Percentiles rank a stretch among this genome's conserved stretches.
Evolutionary conservation across 1,140 invertebrate genomes (phyloP).

Genomic region (Nebria ingens): DNA sequence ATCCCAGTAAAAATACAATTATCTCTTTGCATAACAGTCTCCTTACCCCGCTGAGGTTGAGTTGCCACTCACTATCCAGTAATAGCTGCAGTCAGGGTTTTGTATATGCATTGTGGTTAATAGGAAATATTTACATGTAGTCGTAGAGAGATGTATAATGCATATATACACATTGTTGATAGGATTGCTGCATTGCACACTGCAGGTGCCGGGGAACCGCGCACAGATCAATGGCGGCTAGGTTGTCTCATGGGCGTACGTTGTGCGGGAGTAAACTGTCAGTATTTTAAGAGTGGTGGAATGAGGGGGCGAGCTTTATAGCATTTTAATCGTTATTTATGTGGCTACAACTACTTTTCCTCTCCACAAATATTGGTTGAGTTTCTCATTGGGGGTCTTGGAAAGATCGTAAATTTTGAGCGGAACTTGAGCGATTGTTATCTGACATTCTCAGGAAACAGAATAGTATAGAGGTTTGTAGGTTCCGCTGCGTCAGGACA

Average conservation of each 20-base stretch:
- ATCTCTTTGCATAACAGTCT: too few species aligned
- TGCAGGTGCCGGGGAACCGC: not conserved
- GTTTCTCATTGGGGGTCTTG: not conserved
- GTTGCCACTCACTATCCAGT: too few species aligned
- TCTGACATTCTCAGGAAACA: not conserved
- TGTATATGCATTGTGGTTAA: too few species aligned
- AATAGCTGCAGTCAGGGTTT: too few species aligned
- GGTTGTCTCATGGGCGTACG: not conserved
- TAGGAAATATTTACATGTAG: slow-evolving; percentile 2
- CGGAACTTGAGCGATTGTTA: not conserved
- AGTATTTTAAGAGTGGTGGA: not conserved
- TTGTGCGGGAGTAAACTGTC: not conserved
- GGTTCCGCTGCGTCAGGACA: too few species aligned
- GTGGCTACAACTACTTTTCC: not conserved
- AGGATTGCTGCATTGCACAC: slow-evolving; percentile 4
- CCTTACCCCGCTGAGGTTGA: too few species aligned
- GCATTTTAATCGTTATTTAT: not conserved
- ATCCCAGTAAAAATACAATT: too few species aligned
- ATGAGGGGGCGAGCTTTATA: not conserved
- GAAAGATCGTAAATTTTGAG: not conserved
- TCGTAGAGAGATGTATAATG: too few species aligned
- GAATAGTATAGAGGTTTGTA: too few species aligned
- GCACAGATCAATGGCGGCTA: not conserved
- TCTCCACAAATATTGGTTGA: not conserved
- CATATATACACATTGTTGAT: not conserved